Evolutionary conservation across 2,113 vertebrate species (phyloP).

Genomic region (Rattus rattus): DNA sequence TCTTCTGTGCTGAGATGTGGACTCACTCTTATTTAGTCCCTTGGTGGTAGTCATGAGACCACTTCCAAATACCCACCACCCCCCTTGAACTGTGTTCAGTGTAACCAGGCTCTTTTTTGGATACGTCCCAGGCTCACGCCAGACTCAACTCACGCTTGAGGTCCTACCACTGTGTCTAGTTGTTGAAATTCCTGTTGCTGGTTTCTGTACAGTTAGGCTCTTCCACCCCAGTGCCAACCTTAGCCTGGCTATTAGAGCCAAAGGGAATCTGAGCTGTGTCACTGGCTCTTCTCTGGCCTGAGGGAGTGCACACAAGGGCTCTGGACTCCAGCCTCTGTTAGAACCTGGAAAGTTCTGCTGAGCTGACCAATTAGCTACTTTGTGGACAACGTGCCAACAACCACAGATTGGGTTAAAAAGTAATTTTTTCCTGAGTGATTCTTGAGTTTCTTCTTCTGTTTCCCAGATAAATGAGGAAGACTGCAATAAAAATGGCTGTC

Average conservation of each 20-base stretch:
- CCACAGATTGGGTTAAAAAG: slow-evolving; percentile 33
- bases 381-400: slow-evolving; percentile 13
- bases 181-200: not conserved
- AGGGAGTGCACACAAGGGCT: not conserved
- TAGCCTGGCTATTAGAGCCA: not conserved
- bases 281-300: not conserved
- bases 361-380: slow-evolving; percentile 29
- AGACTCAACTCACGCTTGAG: not conserved
- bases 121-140: not conserved
- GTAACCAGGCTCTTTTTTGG: not conserved
- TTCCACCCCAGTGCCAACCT: no score
- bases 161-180: not conserved
- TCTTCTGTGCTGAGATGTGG: not conserved
- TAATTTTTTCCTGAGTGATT: not conserved
- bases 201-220: not conserved
- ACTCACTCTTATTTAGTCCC: not conserved
- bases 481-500: not conserved
- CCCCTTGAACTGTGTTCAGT: not conserved
- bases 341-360: not conserved
- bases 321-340: not conserved
- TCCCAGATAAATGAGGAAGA: not conserved
- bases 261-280: not conserved
- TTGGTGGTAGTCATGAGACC: not conserved
- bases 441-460: slow-evolving; percentile 13
- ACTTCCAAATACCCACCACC: not conserved